Evolutionary conservation across 2,888 invertebrate species (phyloP).

Genomic region (Acleris holmiana): DNA sequence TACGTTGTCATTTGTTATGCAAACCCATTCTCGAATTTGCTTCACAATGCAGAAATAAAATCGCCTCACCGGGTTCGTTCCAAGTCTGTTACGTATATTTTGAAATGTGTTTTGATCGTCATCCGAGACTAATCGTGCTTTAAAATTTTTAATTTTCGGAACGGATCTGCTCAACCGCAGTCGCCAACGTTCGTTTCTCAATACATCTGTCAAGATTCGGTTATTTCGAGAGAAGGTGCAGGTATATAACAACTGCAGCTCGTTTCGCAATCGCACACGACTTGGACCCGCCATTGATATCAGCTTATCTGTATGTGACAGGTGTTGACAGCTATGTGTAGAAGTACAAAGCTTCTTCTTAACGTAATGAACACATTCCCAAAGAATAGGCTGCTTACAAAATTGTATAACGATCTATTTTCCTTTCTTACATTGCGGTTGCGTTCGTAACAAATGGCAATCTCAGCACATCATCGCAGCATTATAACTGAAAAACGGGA

Average conservation of each 20-base stretch:
- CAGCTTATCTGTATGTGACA: slow-evolving; percentile 34
- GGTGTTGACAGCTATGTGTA: slow-evolving; percentile 34
- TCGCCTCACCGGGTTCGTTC: slow-evolving; percentile 45
- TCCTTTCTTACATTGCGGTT: slow-evolving; percentile 4
- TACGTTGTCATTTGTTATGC: slow-evolving; percentile 51
- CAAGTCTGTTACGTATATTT: slow-evolving; percentile 26
- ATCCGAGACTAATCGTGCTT: slow-evolving; percentile 35
- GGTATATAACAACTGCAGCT: slow-evolving; percentile 10
- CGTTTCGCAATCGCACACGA: slow-evolving; percentile 9
- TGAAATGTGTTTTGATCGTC: not conserved
- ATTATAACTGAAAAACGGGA: slow-evolving; percentile 5
- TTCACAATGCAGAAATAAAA: slow-evolving; percentile 57
- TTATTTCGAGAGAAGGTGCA: slow-evolving; percentile 7
- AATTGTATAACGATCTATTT: slow-evolving; percentile 3
- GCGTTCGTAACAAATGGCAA: slow-evolving; percentile 1
- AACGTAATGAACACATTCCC: slow-evolving; percentile 15
- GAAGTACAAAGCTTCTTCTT: slow-evolving; percentile 14
- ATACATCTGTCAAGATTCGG: slow-evolving; percentile 37
- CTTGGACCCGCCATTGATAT: slow-evolving; percentile 33
- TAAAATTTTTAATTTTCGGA: slow-evolving; percentile 17
- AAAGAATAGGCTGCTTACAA: slow-evolving; percentile 10
- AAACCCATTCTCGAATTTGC: slow-evolving; percentile 47
- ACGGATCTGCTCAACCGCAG: slow-evolving; percentile 27
- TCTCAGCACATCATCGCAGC: slow-evolving; percentile 22
- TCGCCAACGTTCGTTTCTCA: slow-evolving; percentile 19